A percentile compares a stretch with the other conserved stretches of the same genome.
phyloP scores from a whole-genome alignment of 2,797 vertebrate genomes.

The Cyprinodon diabolis region DNA sequence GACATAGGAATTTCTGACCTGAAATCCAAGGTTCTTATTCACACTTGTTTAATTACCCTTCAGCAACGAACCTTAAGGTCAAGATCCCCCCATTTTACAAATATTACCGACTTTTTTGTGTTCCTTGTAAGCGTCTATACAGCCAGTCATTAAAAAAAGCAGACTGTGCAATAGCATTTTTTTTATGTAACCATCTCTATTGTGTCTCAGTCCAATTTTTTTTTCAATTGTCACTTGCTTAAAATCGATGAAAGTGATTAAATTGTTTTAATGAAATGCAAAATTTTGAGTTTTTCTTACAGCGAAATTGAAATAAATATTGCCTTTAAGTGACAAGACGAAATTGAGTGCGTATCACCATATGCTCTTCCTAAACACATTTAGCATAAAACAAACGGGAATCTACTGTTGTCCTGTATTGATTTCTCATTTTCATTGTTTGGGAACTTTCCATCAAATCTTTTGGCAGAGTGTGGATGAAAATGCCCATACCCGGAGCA shows the following conservation, averaged over 20 bases:
- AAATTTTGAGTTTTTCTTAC: not conserved
- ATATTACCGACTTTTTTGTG: too few species aligned
- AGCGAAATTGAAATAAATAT: not conserved
- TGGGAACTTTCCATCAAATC: constrained; percentile 46
- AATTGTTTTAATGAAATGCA: not conserved
- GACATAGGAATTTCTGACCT: too few species aligned
- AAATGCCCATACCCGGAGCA: constrained; percentile 62
- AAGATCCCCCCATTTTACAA: too few species aligned
- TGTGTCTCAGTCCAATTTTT: not conserved
- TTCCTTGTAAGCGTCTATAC: too few species aligned
- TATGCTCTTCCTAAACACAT: constrained; percentile 49
- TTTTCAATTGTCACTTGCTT: not conserved
- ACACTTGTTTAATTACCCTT: too few species aligned
- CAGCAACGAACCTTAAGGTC: too few species aligned
- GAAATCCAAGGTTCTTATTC: too few species aligned
- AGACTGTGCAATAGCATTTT: not conserved
- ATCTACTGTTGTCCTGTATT: constrained; percentile 58
- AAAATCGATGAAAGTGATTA: not conserved
- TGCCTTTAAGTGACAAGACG: not conserved
- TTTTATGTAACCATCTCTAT: not conserved
- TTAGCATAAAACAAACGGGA: constrained; percentile 57
- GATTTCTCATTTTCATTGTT: constrained; percentile 65
- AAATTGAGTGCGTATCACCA: constrained; percentile 47
- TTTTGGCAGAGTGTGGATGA: constrained; percentile 52
- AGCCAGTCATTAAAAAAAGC: not conserved